Percentiles rank a stretch among this genome's conserved stretches.
Conservation (phyloP, 2,113 vertebrate genomes). For the Paracyprichromis sp. region DNA sequence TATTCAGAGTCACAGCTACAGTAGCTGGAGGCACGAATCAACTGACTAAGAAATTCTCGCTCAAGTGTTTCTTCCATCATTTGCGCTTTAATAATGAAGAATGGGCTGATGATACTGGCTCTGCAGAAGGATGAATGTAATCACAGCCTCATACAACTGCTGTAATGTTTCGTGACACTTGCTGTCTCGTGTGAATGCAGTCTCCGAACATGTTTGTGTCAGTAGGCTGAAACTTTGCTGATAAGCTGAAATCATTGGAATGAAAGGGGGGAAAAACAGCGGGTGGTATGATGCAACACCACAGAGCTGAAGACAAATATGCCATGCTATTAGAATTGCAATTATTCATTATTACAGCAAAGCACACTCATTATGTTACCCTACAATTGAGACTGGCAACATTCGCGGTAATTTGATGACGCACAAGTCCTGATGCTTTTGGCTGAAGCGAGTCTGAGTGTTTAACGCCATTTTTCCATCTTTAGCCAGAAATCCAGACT, state of each 20-base stretch:
- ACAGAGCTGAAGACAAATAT: constrained; percentile 28
- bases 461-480: constrained; percentile 51
- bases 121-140: constrained; percentile 4
- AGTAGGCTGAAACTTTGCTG: constrained; percentile 20
- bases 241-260: background rate
- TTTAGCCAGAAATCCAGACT: constrained; percentile 30
- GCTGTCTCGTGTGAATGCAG: background rate
- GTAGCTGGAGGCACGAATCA: constrained; percentile 10
- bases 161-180: background rate
- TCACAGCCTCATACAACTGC: background rate
- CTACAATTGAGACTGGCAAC: constrained; percentile 64
- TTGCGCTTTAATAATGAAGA: background rate
- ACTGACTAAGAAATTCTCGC: background rate
- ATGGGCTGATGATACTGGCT: background rate
- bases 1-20: constrained; percentile 31
- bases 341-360: constrained; percentile 63
- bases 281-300: constrained; percentile 32
- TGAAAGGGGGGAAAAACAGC: background rate
- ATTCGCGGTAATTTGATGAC: constrained; percentile 61
- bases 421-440: constrained; percentile 49
- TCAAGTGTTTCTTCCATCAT: constrained; percentile 8
- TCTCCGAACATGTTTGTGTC: background rate
- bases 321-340: constrained; percentile 53
- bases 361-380: constrained; percentile 59
- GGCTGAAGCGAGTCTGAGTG: constrained; percentile 24